Evolutionary conservation across 1,140 invertebrate species (phyloP), one percentile per base, ranked within the genome.

Genomic region (Apocrypta bakeri): DNA sequence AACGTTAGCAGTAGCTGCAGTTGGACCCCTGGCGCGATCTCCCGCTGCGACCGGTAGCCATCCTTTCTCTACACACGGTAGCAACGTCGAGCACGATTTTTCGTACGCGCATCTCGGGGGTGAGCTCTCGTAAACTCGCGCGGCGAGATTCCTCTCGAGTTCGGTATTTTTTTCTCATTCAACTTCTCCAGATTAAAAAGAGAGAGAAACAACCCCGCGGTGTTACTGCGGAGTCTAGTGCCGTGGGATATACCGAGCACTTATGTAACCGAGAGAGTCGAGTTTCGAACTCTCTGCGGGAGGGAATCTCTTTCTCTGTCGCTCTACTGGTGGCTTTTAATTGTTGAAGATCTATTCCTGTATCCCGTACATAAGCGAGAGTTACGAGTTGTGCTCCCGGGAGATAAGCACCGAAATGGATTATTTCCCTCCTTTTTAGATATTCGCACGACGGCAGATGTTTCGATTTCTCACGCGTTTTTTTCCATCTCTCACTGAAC

Each of bases 11-110:
- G 56, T n/a, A n/a, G 63, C 61, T n/a, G 61, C 33, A 3, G n/a
- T 3, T 31, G 89, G 90, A 90, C 91, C 90, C 91, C 90, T 89
- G 91, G 86, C 87, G 90, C 85, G 91, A 85, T 90, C 90, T 91
- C 91, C 91, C 86, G 90, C 90, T 91, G 91, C 87, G 91, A 90
- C 90, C 91, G 87, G 91, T 92, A 91, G 90, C 91, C 87, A 91
- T 91, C 90, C 88, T 89, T 90, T 90, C 90, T 91, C 91, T 89
- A 37, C n/a, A 11, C 11, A 31, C 64, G 56, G 48, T 66, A 66
- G 74, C 24, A 27, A 9, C 17, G 14, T n/a, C 21, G 24, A 37
- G 48, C 31, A 17, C 71, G 63, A 27, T 64, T 42, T 78, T 33
- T 78, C 31, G 21, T 48, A 25, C n/a, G 9, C 29, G 63, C 4